Conservation (phyloP, 2,797 vertebrate species). For the Notamacropus eugenii region DNA sequence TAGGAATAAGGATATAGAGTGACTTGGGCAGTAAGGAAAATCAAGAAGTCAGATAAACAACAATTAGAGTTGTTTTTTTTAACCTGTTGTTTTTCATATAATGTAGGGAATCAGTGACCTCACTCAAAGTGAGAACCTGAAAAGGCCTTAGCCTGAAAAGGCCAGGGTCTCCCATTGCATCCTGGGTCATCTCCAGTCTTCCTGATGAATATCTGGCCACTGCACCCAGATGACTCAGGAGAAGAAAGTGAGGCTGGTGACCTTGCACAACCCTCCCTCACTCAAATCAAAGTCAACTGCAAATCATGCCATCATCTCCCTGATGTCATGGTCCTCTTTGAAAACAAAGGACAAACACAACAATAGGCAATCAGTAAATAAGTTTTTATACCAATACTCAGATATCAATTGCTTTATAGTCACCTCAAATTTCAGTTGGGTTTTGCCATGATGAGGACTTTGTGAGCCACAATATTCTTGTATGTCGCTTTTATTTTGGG, state of each 20-base stretch:
- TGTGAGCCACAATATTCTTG: background rate
- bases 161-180: too few species aligned
- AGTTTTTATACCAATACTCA: constrained; percentile 66
- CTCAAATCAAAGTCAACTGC: too few species aligned
- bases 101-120: constrained; percentile 62
- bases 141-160: too few species aligned
- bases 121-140: too few species aligned
- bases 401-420: constrained; percentile 55
- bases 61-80: background rate
- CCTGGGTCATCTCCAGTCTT: too few species aligned
- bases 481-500: background rate
- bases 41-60: constrained; percentile 22
- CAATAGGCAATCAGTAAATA: constrained; percentile 66
- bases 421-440: background rate
- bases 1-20: constrained; percentile 13
- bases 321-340: too few species aligned
- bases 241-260: too few species aligned
- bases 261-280: too few species aligned
- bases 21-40: constrained; percentile 15
- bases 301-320: too few species aligned
- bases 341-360: too few species aligned
- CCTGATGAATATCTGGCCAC: too few species aligned
- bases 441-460: background rate
- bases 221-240: too few species aligned
- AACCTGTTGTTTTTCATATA: background rate